Evolutionary conservation across 2,888 invertebrate species (phyloP).

Genomic region (Trichopoda pennipes): DNA sequence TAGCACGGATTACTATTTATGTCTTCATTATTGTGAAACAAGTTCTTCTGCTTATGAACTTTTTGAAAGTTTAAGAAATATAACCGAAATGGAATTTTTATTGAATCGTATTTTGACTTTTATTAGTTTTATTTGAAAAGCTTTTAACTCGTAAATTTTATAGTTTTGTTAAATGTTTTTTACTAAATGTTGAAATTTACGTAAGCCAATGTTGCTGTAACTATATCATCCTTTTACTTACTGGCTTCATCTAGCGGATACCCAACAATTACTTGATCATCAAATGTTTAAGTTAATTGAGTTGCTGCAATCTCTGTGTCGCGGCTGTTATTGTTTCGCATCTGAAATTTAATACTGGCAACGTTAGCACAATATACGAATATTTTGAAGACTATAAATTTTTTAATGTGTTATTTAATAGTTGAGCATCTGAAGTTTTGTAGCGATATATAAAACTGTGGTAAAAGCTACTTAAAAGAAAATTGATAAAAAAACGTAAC

Average conservation of each 20-base stretch:
- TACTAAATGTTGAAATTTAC: constrained; percentile 42
- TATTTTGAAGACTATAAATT: constrained; percentile 21
- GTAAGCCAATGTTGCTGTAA: constrained; percentile 46
- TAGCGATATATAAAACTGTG: not conserved
- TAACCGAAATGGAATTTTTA: constrained; percentile 43
- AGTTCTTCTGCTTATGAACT: not conserved
- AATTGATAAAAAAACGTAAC: constrained; percentile 6
- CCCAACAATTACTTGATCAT: not conserved
- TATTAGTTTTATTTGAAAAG: constrained; percentile 50
- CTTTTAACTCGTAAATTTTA: constrained; percentile 66
- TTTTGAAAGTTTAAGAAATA: constrained; percentile 38
- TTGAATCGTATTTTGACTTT: constrained; percentile 29
- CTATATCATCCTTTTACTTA: not conserved
- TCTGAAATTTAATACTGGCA: constrained; percentile 28
- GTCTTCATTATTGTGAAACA: constrained; percentile 51
- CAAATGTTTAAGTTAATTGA: constrained; percentile 50
- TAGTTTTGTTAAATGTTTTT: constrained; percentile 65
- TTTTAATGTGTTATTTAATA: not conserved
- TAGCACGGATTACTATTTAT: constrained; percentile 57
- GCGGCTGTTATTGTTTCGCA: constrained; percentile 25
- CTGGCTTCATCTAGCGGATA: not conserved
- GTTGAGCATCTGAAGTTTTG: not conserved
- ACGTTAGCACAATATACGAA: not conserved
- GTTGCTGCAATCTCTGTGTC: constrained; percentile 24
- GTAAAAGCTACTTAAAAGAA: not conserved